Evolutionary conservation across 2,888 invertebrate genomes (phyloP), one percentile per base, ranked within the genome.

Genomic region (Saturnia japonica): DNA sequence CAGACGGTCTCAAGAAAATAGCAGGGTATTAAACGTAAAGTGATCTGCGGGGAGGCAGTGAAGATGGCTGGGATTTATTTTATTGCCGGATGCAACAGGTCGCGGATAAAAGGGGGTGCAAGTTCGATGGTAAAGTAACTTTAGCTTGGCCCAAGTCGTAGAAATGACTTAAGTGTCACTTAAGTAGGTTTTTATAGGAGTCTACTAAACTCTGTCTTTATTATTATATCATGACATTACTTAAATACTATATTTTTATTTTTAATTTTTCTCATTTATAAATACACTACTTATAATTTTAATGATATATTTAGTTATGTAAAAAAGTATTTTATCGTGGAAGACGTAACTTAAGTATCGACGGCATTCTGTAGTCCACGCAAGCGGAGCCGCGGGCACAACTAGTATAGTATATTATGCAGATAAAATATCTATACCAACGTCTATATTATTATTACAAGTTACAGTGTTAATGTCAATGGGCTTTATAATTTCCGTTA

Each of bases 51-150:
- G 79, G 77, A 73, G 67, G 71, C 76, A 78, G 74, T 80, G 76
- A 80, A 82, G 80, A 81, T 81, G 74, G 77, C 75, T 70, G 73
- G 87, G 93, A 91, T 93, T 92, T 88, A 90, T 86, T 92, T 93
- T 90, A 92, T 88, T 85, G 90, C 90, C 87, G 88, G 86, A 90
- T 86, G 93, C 93, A 93, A 93, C 93, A 93, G 90, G 93, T 93
- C 89, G 81, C 74, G 82, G 80, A 80, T 82, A 80, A 84, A 80
- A 81, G 82, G 85, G 77, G 78, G 71, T 40, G 68, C 68, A 7
- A 72, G 74, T 77, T 77, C 73, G 72, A 73, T 71, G 71, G 12
- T 77, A 78, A 79, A 81, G 75, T 78, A 77, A 78, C 77, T 74
- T 82, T 85, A 85, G 83, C 40, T 82, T 83, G 80, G 72, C 77